Base-by-base conservation (phyloP, 2,797 vertebrate species). In the Notolabrus celidotus region DNA sequence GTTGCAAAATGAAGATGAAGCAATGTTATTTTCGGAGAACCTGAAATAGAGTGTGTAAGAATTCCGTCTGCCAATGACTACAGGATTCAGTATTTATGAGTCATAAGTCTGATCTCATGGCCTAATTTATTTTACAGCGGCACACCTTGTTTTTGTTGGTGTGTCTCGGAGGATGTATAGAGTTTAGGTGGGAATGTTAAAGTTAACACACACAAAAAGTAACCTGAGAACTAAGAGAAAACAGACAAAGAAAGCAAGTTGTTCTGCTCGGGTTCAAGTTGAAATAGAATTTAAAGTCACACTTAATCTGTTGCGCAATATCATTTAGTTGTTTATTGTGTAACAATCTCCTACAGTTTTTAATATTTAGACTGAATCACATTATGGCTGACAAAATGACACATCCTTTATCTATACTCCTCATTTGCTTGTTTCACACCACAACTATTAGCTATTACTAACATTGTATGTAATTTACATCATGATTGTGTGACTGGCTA, bases 21-120 rank as follows among this genome's bases (percentile, higher is more conserved):
- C 23, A 57, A 39, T 52, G 51, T 59, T 86, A 83, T 87, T 84
- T 78, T 73, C 39, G 10, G 55, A 67, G 25, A 5, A 22, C 61
- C 50, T 56, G 2, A 53, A 73, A 78, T 75, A 67, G 67, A 69
- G 50, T 25, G 17, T 0, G 8, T 50, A 42, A 47, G 12, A 10
- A 27, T 42, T 52, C 41, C 33, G n/a, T 36, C 14, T 5, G 34
- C 45, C 56, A 72, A 56, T 54, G 74, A 70, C 29, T 31, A 16
- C 33, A 34, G 10, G 5, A 45, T 67, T 78, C 53, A 52, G 12
- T 43, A 36, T 56, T 41, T 55, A 46, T 86, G 74, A 82, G 42
- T 71, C 77, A 82, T 0, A 39, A 34, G 27, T 43, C 27, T 63
- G 43, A 22, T 72, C 17, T 69, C 56, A 22, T 58, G 45, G 42